Evolutionary conservation across 2,797 vertebrate species (phyloP), one percentile per base, ranked within the genome.

Genomic region (Erithacus rubecula): DNA sequence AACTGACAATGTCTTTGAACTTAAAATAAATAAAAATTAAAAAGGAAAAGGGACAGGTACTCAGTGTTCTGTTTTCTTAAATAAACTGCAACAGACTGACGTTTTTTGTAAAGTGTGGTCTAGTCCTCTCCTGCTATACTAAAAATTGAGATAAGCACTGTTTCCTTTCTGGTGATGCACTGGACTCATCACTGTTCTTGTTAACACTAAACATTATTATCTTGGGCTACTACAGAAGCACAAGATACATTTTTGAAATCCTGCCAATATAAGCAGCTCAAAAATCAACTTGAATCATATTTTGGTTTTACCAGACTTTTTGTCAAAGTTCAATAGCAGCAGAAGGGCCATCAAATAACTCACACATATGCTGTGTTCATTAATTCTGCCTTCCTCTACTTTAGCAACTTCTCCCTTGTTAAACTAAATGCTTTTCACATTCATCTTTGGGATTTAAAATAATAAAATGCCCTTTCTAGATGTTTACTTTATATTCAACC

Each of bases 321-420:
- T 65, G 62, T 81, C 70, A 65, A 89, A 89, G 51, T 68, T 29
- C 71, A 68, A 37, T 1, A 71, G 37, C 6, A 68, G 53, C 67
- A 91, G 46, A 79, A 96, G 83, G 53, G 65, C 43, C 74, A 76
- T 29, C 30, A 60, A 56, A 7, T n/a, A 72, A 82, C 24, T 63
- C 3, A 1, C 6, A 24, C 1, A 3, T 46, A 8, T 4, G 3
- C 53, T 37, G 26, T n/a, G 15, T 27, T 63, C 44, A n/a, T 5
- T 32, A 10, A 46, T 15, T 84, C 74, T 70, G n/a, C 63, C 36
- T 26, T 82, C 58, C 46, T 65, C 64, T 83, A 44, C n/a, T 74
- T 69, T 0, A 55, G 65, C 82, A 70, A 49, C 11, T 18, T 58
- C 22, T 83, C 37, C 34, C 24, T 62, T 65, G 34, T 49, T 72